Base-by-base conservation (phyloP, 2,888 invertebrate species). In the Leptothorax acervorum region DNA sequence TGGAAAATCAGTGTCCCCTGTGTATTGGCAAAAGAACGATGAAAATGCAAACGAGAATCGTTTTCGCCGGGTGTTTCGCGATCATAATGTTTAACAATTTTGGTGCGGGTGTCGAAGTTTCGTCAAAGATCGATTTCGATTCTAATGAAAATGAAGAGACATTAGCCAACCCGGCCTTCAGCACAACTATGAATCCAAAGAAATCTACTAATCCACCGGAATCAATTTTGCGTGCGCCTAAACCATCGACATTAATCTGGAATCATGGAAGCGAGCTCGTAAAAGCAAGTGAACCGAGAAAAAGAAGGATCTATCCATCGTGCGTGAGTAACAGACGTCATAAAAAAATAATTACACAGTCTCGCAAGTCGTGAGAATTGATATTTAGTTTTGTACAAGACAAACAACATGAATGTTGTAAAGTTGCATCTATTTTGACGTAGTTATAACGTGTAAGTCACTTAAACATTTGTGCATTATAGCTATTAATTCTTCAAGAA, bases 71-170 rank as follows among this genome's bases (percentile, higher is more conserved):
- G 15, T 55, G 66, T n/a, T 31, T 71, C 6, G 28, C 55, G 70
- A 48, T 68, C 15, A 28, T 51, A 4, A 45, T 45, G 11, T 23
- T 35, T 9, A 45, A 63, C 2, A 74, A 84, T 91, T 55, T 91
- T 84, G 6, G 82, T 86, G 70, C 87, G 86, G 75, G 89, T 18
- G 35, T 70, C n/a, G 60, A 86, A 75, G 79, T 92, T 60, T 92
- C 91, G 0, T 91, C 92, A n/a, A 90, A 92, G 73, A 87, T 93
- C 42, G 89, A 87, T 51, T 82, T 93, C 5, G 89, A 86, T n/a
- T 88, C 87, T 31, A 62, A 82, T 5, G 89, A 91, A 65, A 51
- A 65, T 57, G 78, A 74, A 45, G 48, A 28, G 5, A 31, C 35
- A 3, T 15, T 55, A n/a, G 55, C 11, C 11, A 57, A 28, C 6